Evolutionary conservation across 2,113 vertebrate species (phyloP).

Genomic region (Carlito syrichta): DNA sequence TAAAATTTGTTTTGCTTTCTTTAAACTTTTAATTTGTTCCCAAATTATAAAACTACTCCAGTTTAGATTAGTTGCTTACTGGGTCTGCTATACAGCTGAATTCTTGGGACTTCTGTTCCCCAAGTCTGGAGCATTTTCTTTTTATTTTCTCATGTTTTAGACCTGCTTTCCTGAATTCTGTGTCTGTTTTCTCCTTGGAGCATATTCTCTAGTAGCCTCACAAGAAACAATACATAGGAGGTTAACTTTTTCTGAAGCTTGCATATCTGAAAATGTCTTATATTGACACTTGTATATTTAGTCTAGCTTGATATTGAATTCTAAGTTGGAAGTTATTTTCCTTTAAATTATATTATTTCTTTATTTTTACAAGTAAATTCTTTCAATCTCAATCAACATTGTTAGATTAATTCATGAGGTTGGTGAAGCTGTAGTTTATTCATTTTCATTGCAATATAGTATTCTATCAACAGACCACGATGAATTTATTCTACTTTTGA

Average conservation of each 20-base stretch:
- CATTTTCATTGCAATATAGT: neutral
- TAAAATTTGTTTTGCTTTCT: neutral
- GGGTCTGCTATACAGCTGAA: neutral
- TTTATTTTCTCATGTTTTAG: slow-evolving; percentile 8
- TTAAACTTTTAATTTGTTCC: neutral
- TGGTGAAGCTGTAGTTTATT: neutral
- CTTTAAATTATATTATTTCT: neutral
- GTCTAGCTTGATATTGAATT: neutral
- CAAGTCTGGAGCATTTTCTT: neutral
- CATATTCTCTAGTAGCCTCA: neutral
- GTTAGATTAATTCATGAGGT: neutral
- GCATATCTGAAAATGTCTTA: slow-evolving; percentile 21
- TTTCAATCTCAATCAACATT: neutral
- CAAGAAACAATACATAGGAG: neutral
- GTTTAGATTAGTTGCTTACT: neutral
- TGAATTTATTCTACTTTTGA: slow-evolving; percentile 21
- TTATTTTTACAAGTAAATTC: neutral
- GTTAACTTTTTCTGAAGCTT: neutral
- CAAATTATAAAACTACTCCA: neutral
- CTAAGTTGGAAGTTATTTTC: slow-evolving; percentile 15
- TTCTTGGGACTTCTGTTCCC: slow-evolving; percentile 21
- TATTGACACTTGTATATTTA: neutral
- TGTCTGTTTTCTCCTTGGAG: neutral
- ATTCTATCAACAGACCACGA: neutral
- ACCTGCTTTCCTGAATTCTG: neutral